Evolutionary conservation across 2,888 invertebrate species (phyloP).

Genomic region (Andrena marginata): DNA sequence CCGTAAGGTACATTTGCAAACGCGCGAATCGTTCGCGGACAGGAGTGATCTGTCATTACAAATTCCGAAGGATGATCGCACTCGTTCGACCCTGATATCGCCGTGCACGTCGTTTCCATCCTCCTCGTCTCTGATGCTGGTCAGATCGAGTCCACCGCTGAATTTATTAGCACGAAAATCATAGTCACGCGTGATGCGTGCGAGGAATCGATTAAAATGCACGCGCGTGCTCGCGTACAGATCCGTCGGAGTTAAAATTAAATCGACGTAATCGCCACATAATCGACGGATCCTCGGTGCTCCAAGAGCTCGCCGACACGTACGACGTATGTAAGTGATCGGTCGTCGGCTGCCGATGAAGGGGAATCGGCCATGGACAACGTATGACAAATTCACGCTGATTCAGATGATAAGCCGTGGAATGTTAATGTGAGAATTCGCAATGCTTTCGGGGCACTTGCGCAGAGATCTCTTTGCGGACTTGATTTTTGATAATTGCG

Average conservation of each 20-base stretch:
- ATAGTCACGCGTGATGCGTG: slow-evolving; percentile 75
- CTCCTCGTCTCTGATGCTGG: slow-evolving; percentile 75
- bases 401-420: slow-evolving; percentile 38
- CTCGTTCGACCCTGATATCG: slow-evolving; percentile 56
- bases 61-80: slow-evolving; percentile 54
- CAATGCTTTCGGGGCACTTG: not conserved
- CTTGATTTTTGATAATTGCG: not conserved
- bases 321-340: slow-evolving; percentile 25
- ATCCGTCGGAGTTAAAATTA: slow-evolving; percentile 63
- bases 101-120: slow-evolving; percentile 31
- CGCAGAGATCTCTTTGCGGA: not conserved
- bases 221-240: slow-evolving; percentile 18
- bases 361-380: slow-evolving; percentile 62
- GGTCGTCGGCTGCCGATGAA: slow-evolving; percentile 25
- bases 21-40: slow-evolving; percentile 12
- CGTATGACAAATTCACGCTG: slow-evolving; percentile 53
- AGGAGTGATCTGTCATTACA: slow-evolving; percentile 52
- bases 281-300: slow-evolving; percentile 48
- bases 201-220: slow-evolving; percentile 61
- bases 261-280: slow-evolving; percentile 65
- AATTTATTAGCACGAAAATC: slow-evolving; percentile 79
- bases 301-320: not conserved
- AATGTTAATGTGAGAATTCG: slow-evolving; percentile 45
- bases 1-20: not conserved
- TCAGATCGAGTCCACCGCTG: slow-evolving; percentile 75